Evolutionary conservation across 2,797 vertebrate genomes (phyloP), one percentile per base, ranked within the genome.

Genomic region (Heterohyrax brucei): DNA sequence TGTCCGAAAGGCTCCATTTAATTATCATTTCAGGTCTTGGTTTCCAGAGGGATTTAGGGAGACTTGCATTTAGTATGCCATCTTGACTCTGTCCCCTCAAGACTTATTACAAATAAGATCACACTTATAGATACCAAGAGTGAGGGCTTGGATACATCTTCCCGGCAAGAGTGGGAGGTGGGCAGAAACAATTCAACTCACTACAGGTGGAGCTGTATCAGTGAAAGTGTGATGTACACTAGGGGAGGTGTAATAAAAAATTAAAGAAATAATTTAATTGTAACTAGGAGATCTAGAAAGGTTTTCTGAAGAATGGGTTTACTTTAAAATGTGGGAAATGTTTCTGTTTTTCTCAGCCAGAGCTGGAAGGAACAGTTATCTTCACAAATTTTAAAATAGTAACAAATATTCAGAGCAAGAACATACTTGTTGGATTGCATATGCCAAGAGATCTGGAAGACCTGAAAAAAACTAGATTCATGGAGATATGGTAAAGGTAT

Each of bases 241-340:
- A 39, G 7, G 28, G 8, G 39, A 24, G 39, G 22, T 50, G 7
- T 46, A 18, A 85, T 64, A 85, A 64, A 9, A 14, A 66, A 5
- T 84, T 73, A n/a, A 72, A 39, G 22, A 44, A 88, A 81, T 39
- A 39, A 19, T 82, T 86, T 39, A 92, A 50, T 81, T 81, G 68
- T 13, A 90, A 18, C 44, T 44, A 14, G 21, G 75, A 61, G 14
- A 70, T 86, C 82, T 68, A 76, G 56, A 62, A 86, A 77, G 2
- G 19, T 21, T 75, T 73, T 68, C 80, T 46, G 7, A 81, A 53
- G 44, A 19, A 93, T 53, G 30, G 21, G 24, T 80, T 62, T 64
- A 18, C 30, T 22, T 92, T 28, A 6, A 89, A 87, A 26, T 6
- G 4, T n/a, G 33, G 33, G 10, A 39, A 64, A 46, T 8, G 76